Evolutionary conservation across 2,113 vertebrate species (phyloP).

Genomic region (Hippolais icterina): DNA sequence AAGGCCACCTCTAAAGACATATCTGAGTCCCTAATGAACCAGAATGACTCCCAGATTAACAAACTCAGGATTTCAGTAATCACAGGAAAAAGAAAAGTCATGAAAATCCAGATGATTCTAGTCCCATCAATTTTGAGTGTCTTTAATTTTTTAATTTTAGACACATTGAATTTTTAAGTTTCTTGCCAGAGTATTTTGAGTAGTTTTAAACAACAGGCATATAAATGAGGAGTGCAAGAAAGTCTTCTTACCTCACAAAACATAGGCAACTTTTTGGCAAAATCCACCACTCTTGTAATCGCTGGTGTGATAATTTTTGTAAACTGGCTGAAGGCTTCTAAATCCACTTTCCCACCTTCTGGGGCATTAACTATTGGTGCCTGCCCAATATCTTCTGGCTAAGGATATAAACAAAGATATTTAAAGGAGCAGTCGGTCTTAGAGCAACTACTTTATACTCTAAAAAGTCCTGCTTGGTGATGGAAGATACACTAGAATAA

Average conservation of each 20-base stretch:
- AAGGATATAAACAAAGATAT: slow-evolving; percentile 70
- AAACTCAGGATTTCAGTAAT: not conserved
- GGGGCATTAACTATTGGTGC: slow-evolving; percentile 88
- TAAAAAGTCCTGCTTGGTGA: not conserved
- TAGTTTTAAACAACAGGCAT: not conserved
- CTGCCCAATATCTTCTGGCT: slow-evolving; percentile 98
- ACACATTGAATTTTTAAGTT: not conserved
- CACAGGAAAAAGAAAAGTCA: not conserved
- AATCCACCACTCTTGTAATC: slow-evolving; percentile 99
- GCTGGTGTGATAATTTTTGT: slow-evolving; percentile 99
- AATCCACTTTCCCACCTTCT: slow-evolving; percentile 96
- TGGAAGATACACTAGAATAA: not conserved
- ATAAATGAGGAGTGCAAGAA: not conserved
- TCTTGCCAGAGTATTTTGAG: not conserved
- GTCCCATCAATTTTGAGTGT: not conserved
- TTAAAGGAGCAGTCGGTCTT: slow-evolving; percentile 54
- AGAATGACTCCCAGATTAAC: not conserved
- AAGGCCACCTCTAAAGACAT: not conserved
- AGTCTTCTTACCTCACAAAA: slow-evolving; percentile 92
- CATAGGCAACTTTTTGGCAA: slow-evolving; percentile 99
- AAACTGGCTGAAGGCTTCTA: slow-evolving; percentile 99
- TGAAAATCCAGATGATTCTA: not conserved
- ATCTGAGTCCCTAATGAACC: not conserved
- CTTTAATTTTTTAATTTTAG: not conserved
- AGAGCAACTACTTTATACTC: not conserved